Percentiles rank a stretch among this genome's conserved stretches.
phyloP scores from a whole-genome alignment of 1,140 invertebrate genomes.

The Epicauta chinensis region DNA sequence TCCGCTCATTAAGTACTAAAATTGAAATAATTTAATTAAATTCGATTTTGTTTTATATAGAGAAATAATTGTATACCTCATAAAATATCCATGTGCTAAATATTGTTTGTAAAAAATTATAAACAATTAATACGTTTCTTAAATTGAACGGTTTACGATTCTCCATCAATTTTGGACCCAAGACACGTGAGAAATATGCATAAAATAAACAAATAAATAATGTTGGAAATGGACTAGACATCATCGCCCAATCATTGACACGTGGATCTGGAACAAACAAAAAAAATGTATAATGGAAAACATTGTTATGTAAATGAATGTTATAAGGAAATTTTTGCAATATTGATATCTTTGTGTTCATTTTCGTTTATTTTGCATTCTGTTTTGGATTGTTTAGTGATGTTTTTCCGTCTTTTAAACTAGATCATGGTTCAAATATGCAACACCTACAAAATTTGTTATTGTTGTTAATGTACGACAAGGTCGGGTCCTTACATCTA shows the following conservation, averaged over 20 bases:
- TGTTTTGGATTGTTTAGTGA: too few species aligned
- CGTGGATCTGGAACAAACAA: constrained; percentile 69
- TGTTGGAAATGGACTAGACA: constrained; percentile 86
- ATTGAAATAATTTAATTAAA: constrained; percentile 33
- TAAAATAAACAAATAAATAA: constrained; percentile 76
- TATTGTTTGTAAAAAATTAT: constrained; percentile 83
- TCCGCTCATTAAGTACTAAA: constrained; percentile 76
- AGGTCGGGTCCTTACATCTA: too few species aligned
- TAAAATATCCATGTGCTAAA: constrained; percentile 91
- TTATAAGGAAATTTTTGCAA: too few species aligned
- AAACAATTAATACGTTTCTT: constrained; percentile 71
- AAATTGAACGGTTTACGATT: constrained; percentile 85
- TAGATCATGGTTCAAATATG: too few species aligned
- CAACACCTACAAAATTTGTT: too few species aligned
- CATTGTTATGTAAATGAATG: too few species aligned
- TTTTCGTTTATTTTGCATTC: too few species aligned
- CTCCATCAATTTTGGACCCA: constrained; percentile 85
- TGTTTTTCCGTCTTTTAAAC: too few species aligned
- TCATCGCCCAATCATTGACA: constrained; percentile 85
- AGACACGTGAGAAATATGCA: constrained; percentile 74
- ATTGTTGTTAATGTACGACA: too few species aligned
- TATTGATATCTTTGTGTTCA: too few species aligned
- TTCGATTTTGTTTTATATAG: too few species aligned
- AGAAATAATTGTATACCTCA: constrained; percentile 60
- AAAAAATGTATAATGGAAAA: too few species aligned